Percentiles rank a stretch among this genome's conserved stretches.
phyloP scores from a whole-genome alignment of 2,113 vertebrate genomes.

The Mirza zaza region DNA sequence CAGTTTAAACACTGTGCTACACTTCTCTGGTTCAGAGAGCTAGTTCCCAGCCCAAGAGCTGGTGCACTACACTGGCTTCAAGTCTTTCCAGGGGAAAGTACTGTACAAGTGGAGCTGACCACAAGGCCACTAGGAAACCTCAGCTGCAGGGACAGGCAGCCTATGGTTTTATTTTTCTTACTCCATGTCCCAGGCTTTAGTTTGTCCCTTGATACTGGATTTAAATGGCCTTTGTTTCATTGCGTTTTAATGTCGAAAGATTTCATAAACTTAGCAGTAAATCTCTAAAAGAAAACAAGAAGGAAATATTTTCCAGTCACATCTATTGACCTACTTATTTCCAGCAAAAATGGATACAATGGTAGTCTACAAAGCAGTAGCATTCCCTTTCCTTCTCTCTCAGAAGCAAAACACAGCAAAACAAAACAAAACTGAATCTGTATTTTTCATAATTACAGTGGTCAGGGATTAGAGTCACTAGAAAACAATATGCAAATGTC shows the following conservation, averaged over 20 bases:
- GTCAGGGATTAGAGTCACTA: not conserved
- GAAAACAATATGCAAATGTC: slow-evolving; percentile 26
- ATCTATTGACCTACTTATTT: not conserved
- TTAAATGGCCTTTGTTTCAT: slow-evolving; percentile 33
- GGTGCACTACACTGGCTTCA: not conserved
- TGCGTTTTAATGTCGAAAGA: not conserved
- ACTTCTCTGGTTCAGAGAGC: not conserved
- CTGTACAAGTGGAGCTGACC: not conserved
- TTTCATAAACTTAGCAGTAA: slow-evolving; percentile 23
- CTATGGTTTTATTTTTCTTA: not conserved
- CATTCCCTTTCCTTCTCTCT: not conserved
- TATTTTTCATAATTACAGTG: not conserved
- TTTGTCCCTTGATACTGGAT: not conserved
- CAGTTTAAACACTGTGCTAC: not conserved
- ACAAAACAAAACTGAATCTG: not conserved
- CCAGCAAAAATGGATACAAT: not conserved
- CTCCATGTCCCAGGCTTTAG: not conserved
- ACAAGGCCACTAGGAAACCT: not conserved
- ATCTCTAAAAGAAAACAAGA: slow-evolving; percentile 24
- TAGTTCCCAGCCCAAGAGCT: not conserved
- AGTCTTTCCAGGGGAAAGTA: not conserved
- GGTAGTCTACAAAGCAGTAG: not conserved
- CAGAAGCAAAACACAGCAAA: slow-evolving; percentile 40
- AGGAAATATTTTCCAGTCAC: slow-evolving; percentile 17
- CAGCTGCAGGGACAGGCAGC: not conserved